phyloP scores from a whole-genome alignment of 2,888 invertebrate genomes.

The Latheticus oryzae region DNA sequence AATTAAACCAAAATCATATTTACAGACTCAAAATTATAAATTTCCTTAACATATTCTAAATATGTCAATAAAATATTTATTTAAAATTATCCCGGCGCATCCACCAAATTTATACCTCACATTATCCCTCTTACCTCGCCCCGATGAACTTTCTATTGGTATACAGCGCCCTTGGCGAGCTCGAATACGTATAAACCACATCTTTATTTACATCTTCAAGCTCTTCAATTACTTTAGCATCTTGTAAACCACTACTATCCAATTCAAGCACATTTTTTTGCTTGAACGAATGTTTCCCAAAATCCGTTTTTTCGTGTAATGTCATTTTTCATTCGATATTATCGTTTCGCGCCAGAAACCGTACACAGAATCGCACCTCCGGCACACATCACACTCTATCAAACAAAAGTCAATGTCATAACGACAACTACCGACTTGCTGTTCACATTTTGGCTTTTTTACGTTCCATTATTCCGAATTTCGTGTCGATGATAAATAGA shows the following conservation, averaged over 20 bases:
- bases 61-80: background rate
- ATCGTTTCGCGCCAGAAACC: slow-evolving; percentile 11
- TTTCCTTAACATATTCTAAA: no score
- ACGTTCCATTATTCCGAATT: slow-evolving; percentile 24
- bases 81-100: slow-evolving; percentile 26
- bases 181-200: slow-evolving; percentile 69
- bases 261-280: slow-evolving; percentile 32
- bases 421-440: slow-evolving; percentile 12
- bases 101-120: slow-evolving; percentile 17
- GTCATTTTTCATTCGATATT: slow-evolving; percentile 10
- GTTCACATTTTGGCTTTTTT: slow-evolving; percentile 24
- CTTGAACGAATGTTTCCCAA: no score
- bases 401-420: slow-evolving; percentile 24
- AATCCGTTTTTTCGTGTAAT: slow-evolving; percentile 4
- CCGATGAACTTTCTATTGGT: slow-evolving; percentile 69
- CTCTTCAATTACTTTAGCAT: background rate
- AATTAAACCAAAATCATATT: no score
- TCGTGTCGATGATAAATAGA: slow-evolving; percentile 10
- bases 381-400: slow-evolving; percentile 24
- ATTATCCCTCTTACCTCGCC: slow-evolving; percentile 55
- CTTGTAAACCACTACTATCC: slow-evolving; percentile 4
- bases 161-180: slow-evolving; percentile 72
- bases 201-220: no score
- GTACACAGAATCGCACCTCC: slow-evolving; percentile 12
- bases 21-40: no score